Evolutionary conservation across 2,113 vertebrate species (phyloP).

Genomic region (Chaetura pelagica): DNA sequence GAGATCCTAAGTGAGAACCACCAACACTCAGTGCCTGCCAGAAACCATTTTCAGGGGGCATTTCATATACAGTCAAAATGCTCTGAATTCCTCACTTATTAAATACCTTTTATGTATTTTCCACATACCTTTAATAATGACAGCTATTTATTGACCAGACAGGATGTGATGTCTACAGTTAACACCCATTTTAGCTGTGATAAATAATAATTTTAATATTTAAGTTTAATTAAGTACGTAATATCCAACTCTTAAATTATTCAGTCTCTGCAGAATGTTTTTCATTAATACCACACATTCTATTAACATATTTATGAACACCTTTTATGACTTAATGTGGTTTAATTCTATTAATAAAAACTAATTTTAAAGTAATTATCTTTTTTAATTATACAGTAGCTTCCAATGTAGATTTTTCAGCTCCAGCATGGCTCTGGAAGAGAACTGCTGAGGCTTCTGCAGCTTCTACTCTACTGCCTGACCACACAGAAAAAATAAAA

Average conservation of each 20-base stretch:
- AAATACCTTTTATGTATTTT: not conserved
- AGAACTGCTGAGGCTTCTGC: slow-evolving; percentile 6
- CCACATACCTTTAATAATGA: not conserved
- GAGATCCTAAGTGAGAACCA: not conserved
- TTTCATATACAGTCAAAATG: not conserved
- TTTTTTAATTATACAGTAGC: slow-evolving; percentile 63
- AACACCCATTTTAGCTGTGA: slow-evolving; percentile 1
- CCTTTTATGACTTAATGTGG: slow-evolving; percentile 60
- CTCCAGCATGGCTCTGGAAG: not conserved
- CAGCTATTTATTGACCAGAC: slow-evolving; percentile 9
- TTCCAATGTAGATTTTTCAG: slow-evolving; percentile 43
- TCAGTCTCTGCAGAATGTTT: slow-evolving; percentile 54
- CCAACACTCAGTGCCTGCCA: not conserved
- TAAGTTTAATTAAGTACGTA: slow-evolving; percentile 60
- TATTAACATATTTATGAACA: slow-evolving; percentile 74
- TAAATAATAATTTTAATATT: slow-evolving; percentile 67
- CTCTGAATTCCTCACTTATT: not conserved
- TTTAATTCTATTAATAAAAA: slow-evolving; percentile 78
- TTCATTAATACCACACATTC: slow-evolving; percentile 65
- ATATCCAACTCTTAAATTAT: slow-evolving; percentile 58
- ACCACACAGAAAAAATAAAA: not conserved
- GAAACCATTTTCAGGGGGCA: not conserved
- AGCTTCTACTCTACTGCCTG: not conserved
- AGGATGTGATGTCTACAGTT: slow-evolving; percentile 2
- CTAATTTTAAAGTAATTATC: slow-evolving; percentile 73